phyloP scores from a whole-genome alignment of 2,888 invertebrate species.

The Sinopyrophorus schimmeli region DNA sequence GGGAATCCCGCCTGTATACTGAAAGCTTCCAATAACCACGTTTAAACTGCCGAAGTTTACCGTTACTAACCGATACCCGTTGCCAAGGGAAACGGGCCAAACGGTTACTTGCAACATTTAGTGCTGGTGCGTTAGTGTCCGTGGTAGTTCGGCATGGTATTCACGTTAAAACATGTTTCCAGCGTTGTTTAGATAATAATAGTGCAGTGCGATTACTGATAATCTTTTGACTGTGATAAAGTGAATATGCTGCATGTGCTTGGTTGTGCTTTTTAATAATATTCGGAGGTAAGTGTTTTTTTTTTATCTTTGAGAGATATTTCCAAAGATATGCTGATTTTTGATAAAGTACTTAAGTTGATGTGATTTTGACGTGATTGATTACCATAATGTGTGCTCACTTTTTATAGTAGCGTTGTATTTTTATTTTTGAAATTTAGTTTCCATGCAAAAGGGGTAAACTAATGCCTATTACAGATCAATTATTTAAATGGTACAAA shows the following conservation, averaged over 20 bases:
- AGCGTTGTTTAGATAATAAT: slow-evolving; percentile 32
- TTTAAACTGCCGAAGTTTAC: slow-evolving; percentile 36
- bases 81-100: slow-evolving; percentile 55
- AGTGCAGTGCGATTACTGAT: slow-evolving; percentile 24
- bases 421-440: too few relatives aligned
- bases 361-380: too few relatives aligned
- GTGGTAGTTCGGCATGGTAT: slow-evolving; percentile 48
- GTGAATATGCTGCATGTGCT: slow-evolving; percentile 21
- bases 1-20: slow-evolving; percentile 21
- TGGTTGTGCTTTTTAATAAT: slow-evolving; percentile 7
- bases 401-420: too few relatives aligned
- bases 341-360: too few relatives aligned
- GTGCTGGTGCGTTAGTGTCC: slow-evolving; percentile 54
- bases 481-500: too few relatives aligned
- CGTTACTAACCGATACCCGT: slow-evolving; percentile 49
- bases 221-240: slow-evolving; percentile 40
- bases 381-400: too few relatives aligned
- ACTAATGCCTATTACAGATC: too few relatives aligned
- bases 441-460: too few relatives aligned
- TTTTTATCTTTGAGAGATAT: too few relatives aligned
- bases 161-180: slow-evolving; percentile 31
- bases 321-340: too few relatives aligned
- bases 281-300: too few relatives aligned
- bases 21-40: slow-evolving; percentile 43
- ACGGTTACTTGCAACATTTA: slow-evolving; percentile 52